Evolutionary conservation across 2,888 invertebrate species (phyloP).

Genomic region (Melikaiella ostensackeni): DNA sequence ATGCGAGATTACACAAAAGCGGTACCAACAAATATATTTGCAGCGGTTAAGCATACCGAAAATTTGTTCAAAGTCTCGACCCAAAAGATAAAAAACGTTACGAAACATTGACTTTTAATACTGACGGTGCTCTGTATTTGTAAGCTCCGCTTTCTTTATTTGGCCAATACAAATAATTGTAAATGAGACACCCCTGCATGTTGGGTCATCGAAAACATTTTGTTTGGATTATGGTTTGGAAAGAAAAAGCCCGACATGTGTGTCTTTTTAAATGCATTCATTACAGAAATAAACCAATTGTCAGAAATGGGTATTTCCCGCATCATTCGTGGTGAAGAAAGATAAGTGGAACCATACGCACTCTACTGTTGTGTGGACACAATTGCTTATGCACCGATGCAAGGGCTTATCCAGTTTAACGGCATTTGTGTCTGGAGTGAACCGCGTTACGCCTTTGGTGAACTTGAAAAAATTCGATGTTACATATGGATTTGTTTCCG

Average conservation of each 20-base stretch:
- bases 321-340: constrained; percentile 11
- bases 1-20: background rate
- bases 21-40: constrained; percentile 30
- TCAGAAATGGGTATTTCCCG: background rate
- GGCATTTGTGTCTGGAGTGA: background rate
- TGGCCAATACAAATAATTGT: constrained; percentile 47
- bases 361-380: constrained; percentile 47
- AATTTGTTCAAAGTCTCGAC: constrained; percentile 30
- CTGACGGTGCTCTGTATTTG: constrained; percentile 43
- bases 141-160: constrained; percentile 41
- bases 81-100: constrained; percentile 35
- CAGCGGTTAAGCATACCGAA: constrained; percentile 12
- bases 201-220: background rate
- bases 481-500: too few species aligned
- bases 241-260: too few species aligned
- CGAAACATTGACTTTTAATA: constrained; percentile 40
- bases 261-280: too few species aligned
- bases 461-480: too few species aligned
- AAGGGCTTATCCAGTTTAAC: constrained; percentile 44
- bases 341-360: constrained; percentile 30
- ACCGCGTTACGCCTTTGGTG: too few species aligned
- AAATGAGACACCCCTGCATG: constrained; percentile 43
- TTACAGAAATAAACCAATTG: too few species aligned
- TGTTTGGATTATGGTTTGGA: too few species aligned
- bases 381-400: constrained; percentile 38